These are phyloP conservation scores for Magallana gigas DNA, from an alignment of 1,140 invertebrate species.

Conservation along the genomic window DNA sequence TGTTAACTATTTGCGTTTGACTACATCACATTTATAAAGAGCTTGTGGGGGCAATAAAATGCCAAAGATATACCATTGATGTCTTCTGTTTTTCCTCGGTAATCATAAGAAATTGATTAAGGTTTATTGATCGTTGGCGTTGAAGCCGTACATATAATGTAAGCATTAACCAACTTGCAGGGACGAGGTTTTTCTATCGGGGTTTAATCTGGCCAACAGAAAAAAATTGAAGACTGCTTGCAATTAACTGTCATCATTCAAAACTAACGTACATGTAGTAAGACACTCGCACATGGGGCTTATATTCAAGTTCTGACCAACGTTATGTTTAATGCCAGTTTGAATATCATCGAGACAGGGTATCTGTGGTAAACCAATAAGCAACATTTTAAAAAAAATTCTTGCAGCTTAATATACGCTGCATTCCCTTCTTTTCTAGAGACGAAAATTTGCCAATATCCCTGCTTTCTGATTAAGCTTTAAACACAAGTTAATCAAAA, in stretches of 20 bases:
- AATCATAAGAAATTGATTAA: neutral
- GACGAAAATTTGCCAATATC: neutral
- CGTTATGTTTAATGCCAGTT: neutral
- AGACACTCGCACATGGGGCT: neutral
- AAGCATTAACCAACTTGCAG: neutral
- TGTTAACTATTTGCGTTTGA: neutral
- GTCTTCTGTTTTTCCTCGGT: neutral
- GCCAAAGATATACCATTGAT: neutral
- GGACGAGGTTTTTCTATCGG: neutral
- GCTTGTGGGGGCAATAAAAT: neutral
- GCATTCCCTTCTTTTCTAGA: neutral
- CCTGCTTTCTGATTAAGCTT: constrained; percentile 16
- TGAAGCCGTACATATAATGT: neutral
- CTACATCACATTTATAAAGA: neutral
- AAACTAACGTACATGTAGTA: no score
- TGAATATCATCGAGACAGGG: neutral
- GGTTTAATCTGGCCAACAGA: neutral
- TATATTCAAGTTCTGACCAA: constrained; percentile 13
- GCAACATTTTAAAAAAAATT: no score
- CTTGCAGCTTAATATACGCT: no score
- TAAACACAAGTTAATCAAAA: neutral
- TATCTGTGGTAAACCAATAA: no score
- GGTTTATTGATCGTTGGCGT: neutral
- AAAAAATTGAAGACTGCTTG: no score
- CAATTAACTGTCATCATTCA: no score